A percentile compares a stretch with the other conserved stretches of the same genome.
These are phyloP conservation scores for Scelioninae gen. 1 DNA, from an alignment of 2,888 invertebrate genomes.

Conservation along the genomic window DNA sequence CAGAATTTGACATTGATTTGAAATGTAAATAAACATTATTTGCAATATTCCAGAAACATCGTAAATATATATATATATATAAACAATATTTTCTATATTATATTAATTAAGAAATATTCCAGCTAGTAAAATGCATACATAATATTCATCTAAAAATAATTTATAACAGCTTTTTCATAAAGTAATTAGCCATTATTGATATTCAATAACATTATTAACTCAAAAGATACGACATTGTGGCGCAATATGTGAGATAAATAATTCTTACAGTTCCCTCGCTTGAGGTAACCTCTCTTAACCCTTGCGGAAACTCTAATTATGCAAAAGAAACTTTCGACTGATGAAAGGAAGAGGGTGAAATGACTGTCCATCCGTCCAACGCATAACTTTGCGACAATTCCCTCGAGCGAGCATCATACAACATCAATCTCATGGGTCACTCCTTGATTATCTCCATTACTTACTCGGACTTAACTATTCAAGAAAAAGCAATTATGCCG, in stretches of 20 bases:
- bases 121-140: no score
- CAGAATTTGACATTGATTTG: no score
- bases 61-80: no score
- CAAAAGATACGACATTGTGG: slow-evolving; percentile 38
- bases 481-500: slow-evolving; percentile 54
- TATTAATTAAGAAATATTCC: no score
- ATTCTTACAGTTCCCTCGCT: slow-evolving; percentile 63
- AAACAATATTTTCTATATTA: no score
- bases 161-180: not conserved
- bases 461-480: slow-evolving; percentile 52
- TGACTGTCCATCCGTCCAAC: slow-evolving; percentile 68
- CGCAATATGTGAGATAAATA: slow-evolving; percentile 61
- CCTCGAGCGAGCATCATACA: slow-evolving; percentile 67
- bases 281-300: slow-evolving; percentile 70
- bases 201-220: slow-evolving; percentile 49
- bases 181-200: slow-evolving; percentile 39
- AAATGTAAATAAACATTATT: no score
- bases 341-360: slow-evolving; percentile 71
- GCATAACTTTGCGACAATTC: slow-evolving; percentile 69
- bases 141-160: no score
- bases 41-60: no score
- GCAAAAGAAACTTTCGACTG: slow-evolving; percentile 75
- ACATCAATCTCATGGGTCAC: slow-evolving; percentile 69
- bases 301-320: slow-evolving; percentile 74
- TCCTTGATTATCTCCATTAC: slow-evolving; percentile 68